A percentile compares a stretch with the other conserved stretches of the same genome.
These are phyloP conservation scores for Streptopelia turtur DNA, from an alignment of 2,797 vertebrate genomes.

Conservation along the genomic window DNA sequence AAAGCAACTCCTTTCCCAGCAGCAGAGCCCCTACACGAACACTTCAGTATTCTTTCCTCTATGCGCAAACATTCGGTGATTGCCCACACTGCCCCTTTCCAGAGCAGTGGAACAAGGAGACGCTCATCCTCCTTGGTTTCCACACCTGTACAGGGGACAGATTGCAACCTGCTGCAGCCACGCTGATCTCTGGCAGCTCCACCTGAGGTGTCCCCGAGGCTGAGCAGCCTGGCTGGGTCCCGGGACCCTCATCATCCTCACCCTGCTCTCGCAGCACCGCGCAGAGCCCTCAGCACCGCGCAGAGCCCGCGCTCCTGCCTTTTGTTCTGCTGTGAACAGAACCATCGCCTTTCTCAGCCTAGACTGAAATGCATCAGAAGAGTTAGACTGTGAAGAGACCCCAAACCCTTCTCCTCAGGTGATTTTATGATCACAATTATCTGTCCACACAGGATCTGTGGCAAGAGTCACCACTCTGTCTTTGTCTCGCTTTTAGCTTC, in stretches of 20 bases:
- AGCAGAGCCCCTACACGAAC: fast-evolving
- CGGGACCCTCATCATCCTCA: not conserved
- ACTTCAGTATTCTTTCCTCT: no score
- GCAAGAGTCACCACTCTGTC: not conserved
- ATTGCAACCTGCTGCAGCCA: not conserved
- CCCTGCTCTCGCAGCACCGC: not conserved
- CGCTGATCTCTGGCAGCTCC: not conserved
- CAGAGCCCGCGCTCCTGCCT: not conserved
- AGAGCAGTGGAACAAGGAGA: fast-evolving
- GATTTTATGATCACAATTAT: not conserved
- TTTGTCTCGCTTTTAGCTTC: not conserved
- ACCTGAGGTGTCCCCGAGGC: no score
- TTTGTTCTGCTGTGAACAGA: not conserved
- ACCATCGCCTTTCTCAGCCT: not conserved
- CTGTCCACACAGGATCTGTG: not conserved
- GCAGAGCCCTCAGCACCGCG: not conserved
- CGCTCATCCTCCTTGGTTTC: no score
- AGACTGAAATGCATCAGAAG: not conserved
- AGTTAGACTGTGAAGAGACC: not conserved
- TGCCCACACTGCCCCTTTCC: not conserved
- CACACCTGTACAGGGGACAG: fast-evolving
- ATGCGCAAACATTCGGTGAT: not conserved
- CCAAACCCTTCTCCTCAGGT: not conserved
- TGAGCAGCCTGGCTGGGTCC: not conserved
- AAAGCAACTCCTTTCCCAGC: not conserved